Evolutionary conservation across 2,113 vertebrate species (phyloP).

Genomic region (Todiramphus chloris): DNA sequence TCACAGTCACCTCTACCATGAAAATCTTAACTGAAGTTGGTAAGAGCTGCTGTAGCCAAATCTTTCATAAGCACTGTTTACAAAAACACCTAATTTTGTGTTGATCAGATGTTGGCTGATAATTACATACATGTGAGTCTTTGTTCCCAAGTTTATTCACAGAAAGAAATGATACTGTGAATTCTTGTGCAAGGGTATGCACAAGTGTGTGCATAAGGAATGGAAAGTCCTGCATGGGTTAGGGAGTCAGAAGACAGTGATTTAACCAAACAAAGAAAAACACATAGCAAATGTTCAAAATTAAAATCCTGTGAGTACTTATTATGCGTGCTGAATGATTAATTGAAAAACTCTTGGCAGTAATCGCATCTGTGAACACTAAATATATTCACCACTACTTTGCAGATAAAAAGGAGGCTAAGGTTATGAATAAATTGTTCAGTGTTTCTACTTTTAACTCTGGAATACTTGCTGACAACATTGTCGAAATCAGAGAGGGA

Average conservation of each 20-base stretch:
- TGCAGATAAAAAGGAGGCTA: not conserved
- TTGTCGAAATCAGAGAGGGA: not conserved
- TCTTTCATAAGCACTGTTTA: not conserved
- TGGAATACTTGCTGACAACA: constrained; percentile 15
- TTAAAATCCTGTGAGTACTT: not conserved
- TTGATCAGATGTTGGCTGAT: not conserved
- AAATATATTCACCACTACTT: not conserved
- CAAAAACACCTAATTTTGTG: not conserved
- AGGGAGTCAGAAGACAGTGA: not conserved
- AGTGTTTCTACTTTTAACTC: not conserved
- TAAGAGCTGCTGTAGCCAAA: not conserved
- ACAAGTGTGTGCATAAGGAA: not conserved
- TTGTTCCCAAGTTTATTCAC: not conserved
- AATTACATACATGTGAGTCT: not conserved
- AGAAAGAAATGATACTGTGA: not conserved
- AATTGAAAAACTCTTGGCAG: not conserved
- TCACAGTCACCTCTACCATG: not conserved
- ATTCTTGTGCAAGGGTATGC: not conserved
- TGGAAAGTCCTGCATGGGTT: not conserved
- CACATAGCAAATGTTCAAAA: not conserved
- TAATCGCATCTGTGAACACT: not conserved
- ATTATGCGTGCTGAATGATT: not conserved
- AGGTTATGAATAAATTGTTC: constrained; percentile 25
- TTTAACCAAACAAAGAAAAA: not conserved
- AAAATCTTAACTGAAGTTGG: not conserved